phyloP scores from a whole-genome alignment of 1,140 invertebrate genomes.

The Dolichoris vasculosae region DNA sequence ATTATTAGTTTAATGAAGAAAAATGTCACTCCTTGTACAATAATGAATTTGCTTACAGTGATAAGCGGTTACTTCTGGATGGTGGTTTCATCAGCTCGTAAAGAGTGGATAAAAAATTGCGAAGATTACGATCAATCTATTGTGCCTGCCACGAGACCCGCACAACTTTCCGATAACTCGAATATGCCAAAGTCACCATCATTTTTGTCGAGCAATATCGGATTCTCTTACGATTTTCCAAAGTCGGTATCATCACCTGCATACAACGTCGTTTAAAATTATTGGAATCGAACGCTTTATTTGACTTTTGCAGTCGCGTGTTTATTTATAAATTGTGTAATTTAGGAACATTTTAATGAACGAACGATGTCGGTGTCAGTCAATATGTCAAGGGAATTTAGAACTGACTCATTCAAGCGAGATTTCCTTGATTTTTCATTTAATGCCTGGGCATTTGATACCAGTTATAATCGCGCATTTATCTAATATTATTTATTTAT shows the following conservation, averaged over 20 bases:
- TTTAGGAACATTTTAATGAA: background rate
- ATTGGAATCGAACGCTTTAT: background rate
- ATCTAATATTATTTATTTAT: slow-evolving; percentile 43
- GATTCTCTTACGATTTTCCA: slow-evolving; percentile 52
- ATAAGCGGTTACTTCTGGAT: slow-evolving; percentile 67
- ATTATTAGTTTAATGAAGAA: background rate
- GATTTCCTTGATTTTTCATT: slow-evolving; percentile 17
- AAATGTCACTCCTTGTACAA: background rate
- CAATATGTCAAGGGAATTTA: slow-evolving; percentile 16
- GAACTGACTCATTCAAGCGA: slow-evolving; percentile 35
- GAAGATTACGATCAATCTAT: background rate
- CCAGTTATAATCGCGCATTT: slow-evolving; percentile 4
- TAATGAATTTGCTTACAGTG: slow-evolving; percentile 61
- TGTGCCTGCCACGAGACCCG: background rate
- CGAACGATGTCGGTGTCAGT: background rate
- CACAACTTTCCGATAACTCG: slow-evolving; percentile 42
- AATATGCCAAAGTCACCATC: slow-evolving; percentile 68
- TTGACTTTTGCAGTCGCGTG: background rate
- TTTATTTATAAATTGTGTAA: background rate
- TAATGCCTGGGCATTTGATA: slow-evolving; percentile 1
- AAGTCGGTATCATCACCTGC: slow-evolving; percentile 52
- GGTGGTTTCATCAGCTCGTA: slow-evolving; percentile 63
- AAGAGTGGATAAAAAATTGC: slow-evolving; percentile 54
- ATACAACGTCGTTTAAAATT: slow-evolving; percentile 52
- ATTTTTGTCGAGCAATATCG: slow-evolving; percentile 62